A percentile compares a stretch with the other conserved stretches of the same genome.
Conservation (phyloP, 2,797 vertebrate genomes). For the Mus minutoides region DNA sequence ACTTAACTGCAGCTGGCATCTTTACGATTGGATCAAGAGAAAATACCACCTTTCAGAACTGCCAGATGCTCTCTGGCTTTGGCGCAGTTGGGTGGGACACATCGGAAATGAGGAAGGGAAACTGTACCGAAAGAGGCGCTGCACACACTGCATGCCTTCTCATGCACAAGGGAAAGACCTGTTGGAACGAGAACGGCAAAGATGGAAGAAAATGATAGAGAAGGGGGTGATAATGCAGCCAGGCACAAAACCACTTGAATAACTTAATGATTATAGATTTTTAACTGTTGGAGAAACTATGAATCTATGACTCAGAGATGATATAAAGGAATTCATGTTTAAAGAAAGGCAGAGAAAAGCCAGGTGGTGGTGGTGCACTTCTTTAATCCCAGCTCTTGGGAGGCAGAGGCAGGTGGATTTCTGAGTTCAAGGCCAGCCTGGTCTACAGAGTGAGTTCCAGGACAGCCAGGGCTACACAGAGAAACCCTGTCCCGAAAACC, state of each 20-base stretch:
- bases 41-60: constrained; percentile 59
- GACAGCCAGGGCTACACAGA: too few species aligned
- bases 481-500: too few species aligned
- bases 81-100: background rate
- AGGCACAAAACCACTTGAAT: background rate
- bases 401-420: too few species aligned
- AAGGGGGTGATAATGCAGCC: background rate
- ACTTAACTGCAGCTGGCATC: constrained; percentile 71
- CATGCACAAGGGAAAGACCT: background rate
- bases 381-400: too few species aligned
- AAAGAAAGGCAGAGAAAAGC: constrained; percentile 11
- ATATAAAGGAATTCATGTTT: constrained; percentile 7
- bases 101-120: background rate
- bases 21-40: constrained; percentile 72
- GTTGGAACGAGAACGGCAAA: background rate
- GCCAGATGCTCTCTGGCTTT: background rate
- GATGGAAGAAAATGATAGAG: background rate
- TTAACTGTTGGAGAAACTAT: constrained; percentile 9
- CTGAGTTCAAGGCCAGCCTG: too few species aligned
- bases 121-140: background rate
- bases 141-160: background rate
- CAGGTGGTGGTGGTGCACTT: too few species aligned
- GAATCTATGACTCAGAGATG: constrained; percentile 18
- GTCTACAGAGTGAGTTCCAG: too few species aligned
- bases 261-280: constrained; percentile 9